Conservation (phyloP, 2,888 invertebrate species). For the Pecten maximus region DNA sequence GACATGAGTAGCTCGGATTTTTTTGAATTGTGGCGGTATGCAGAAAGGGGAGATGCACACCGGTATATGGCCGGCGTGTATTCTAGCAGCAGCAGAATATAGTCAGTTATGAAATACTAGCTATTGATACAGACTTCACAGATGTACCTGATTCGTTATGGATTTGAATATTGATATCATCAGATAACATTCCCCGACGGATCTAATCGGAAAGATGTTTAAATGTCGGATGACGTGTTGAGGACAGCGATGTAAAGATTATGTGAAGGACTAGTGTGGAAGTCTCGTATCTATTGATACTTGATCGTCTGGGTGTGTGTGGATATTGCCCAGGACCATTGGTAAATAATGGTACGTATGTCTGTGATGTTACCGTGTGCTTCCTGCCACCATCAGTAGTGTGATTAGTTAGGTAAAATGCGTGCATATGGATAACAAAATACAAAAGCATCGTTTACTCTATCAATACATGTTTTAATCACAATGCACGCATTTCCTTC, state of each 20-base stretch:
- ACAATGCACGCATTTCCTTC: too few species aligned
- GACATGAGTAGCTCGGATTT: background rate
- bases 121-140: background rate
- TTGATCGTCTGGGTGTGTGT: background rate
- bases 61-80: background rate
- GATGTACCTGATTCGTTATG: background rate
- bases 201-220: background rate
- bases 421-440: background rate
- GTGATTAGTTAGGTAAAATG: too few species aligned
- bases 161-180: conserved; percentile 7
- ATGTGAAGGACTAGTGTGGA: background rate
- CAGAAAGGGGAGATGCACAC: conserved; percentile 23
- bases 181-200: background rate
- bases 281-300: background rate
- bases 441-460: too few species aligned
- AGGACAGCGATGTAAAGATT: background rate
- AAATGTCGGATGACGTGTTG: background rate
- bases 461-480: too few species aligned
- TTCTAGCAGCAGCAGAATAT: background rate
- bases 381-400: background rate
- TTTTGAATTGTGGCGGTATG: conserved; percentile 31
- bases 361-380: background rate
- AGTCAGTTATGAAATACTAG: background rate
- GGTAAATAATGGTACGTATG: background rate
- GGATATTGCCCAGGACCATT: background rate